Evolutionary conservation across 2,888 invertebrate species (phyloP).

Genomic region (Fissipunctia ypsillon): DNA sequence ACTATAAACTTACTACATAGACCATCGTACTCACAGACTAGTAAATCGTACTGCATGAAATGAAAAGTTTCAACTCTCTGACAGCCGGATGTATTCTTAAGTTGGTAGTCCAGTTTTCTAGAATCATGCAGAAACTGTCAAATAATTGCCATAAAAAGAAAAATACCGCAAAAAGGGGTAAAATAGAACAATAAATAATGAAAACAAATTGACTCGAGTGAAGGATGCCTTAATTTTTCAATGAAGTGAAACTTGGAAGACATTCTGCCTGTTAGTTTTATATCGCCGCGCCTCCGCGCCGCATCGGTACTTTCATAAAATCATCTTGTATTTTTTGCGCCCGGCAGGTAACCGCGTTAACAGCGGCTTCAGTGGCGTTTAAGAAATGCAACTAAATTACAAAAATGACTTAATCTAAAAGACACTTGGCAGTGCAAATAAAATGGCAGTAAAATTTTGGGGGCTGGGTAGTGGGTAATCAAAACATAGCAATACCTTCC

Average conservation of each 20-base stretch:
- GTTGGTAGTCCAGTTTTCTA: slow-evolving; percentile 81
- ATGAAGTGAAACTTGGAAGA: background rate
- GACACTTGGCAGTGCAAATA: background rate
- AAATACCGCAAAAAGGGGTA: background rate
- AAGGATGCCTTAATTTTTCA: background rate
- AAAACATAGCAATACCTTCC: slow-evolving; percentile 61
- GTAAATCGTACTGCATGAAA: slow-evolving; percentile 61
- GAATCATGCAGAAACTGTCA: slow-evolving; percentile 81
- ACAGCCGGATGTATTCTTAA: slow-evolving; percentile 72
- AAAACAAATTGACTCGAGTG: background rate
- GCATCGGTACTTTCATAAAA: background rate
- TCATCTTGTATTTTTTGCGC: background rate
- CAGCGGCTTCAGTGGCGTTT: background rate
- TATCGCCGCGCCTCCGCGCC: rapidly evolving
- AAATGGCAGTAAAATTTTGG: too few species aligned
- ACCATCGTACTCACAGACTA: too few species aligned
- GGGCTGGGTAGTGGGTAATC: slow-evolving; percentile 27
- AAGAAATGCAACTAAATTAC: background rate
- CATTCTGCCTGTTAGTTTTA: background rate
- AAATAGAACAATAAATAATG: background rate
- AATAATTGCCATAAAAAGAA: slow-evolving; percentile 70
- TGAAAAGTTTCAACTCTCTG: slow-evolving; percentile 67
- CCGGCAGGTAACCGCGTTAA: background rate
- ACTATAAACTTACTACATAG: too few species aligned
- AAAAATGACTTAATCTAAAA: too few species aligned